These are phyloP conservation scores for Stomorhina lunata DNA, from an alignment of 2,888 invertebrate genomes.

Conservation along the genomic window DNA sequence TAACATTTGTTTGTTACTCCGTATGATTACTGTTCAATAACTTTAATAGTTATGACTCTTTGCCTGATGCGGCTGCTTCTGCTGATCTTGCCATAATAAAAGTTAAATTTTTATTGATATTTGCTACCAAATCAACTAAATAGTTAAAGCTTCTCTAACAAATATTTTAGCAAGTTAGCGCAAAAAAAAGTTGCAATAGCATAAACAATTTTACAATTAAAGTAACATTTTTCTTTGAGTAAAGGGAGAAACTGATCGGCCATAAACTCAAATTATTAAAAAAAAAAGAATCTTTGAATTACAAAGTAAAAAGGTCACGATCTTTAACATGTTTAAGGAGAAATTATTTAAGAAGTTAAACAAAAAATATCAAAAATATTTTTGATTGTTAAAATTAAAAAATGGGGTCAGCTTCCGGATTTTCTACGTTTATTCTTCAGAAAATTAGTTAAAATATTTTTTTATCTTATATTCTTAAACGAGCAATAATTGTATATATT, in stretches of 20 bases:
- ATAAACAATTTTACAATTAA: not conserved
- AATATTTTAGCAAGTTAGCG: constrained; percentile 42
- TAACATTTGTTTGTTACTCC: constrained; percentile 8
- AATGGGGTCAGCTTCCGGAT: too few relatives aligned
- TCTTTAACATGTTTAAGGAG: constrained; percentile 54
- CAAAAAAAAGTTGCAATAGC: not conserved
- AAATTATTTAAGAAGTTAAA: too few relatives aligned
- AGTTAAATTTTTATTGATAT: constrained; percentile 65
- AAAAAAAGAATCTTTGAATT: constrained; percentile 30
- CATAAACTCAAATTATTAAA: not conserved
- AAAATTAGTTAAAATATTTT: too few relatives aligned
- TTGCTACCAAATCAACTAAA: constrained; percentile 66
- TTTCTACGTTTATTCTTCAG: too few relatives aligned
- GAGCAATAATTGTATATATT: too few relatives aligned
- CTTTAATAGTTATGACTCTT: constrained; percentile 42
- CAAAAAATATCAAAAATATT: too few relatives aligned
- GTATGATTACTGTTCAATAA: constrained; percentile 49
- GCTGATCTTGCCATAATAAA: constrained; percentile 54
- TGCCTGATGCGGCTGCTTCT: constrained; percentile 45
- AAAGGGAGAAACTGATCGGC: constrained; percentile 21
- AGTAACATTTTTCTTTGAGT: not conserved
- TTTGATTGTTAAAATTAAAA: too few relatives aligned
- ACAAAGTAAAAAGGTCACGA: constrained; percentile 34
- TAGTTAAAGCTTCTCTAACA: constrained; percentile 55
- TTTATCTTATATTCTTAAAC: too few relatives aligned